Percentiles rank a stretch among this genome's conserved stretches.
phyloP scores from a whole-genome alignment of 2,888 invertebrate species.

The Nymphalis c-album region DNA sequence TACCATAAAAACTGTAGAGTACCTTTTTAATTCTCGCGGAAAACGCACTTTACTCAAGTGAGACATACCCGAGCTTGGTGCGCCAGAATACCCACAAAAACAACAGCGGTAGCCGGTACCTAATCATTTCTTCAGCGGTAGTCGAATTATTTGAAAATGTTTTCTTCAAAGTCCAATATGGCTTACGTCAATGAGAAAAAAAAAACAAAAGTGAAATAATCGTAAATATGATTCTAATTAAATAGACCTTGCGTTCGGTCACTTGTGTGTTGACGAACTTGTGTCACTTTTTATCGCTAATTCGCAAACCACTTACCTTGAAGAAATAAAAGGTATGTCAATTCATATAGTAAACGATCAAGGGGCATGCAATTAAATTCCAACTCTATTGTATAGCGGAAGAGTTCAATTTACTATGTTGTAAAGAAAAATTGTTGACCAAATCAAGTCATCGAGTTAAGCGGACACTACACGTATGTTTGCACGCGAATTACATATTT shows the following conservation, averaged over 20 bases:
- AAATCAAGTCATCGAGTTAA: constrained; percentile 21
- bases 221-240: neutral
- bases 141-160: no score
- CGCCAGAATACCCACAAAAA: no score
- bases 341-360: constrained; percentile 20
- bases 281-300: constrained; percentile 32
- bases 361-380: neutral
- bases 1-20: no score
- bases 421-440: constrained; percentile 10
- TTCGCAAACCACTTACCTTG: constrained; percentile 31
- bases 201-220: neutral
- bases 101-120: no score
- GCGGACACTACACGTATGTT: constrained; percentile 32
- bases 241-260: constrained; percentile 16
- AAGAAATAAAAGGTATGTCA: constrained; percentile 31
- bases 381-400: neutral
- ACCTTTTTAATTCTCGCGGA: no score
- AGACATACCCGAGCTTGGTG: no score
- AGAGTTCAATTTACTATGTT: constrained; percentile 6
- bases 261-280: constrained; percentile 9
- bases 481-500: constrained; percentile 28
- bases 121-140: no score
- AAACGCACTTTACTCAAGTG: no score
- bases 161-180: no score
- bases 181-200: no score